phyloP scores from a whole-genome alignment of 2,797 vertebrate species.

The Malacoctenus gilli region DNA sequence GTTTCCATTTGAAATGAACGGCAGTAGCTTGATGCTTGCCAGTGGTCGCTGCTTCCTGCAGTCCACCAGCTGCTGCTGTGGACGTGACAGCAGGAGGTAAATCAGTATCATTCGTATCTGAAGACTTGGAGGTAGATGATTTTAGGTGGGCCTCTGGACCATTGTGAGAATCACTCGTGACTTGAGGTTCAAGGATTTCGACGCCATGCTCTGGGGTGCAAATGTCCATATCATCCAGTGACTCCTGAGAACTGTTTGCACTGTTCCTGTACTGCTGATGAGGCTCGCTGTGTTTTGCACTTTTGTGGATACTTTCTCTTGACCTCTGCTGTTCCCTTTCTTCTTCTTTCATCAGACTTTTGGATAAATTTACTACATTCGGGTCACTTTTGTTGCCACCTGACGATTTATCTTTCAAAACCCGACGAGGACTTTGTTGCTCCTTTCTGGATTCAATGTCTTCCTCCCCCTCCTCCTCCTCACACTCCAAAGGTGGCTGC shows the following conservation, averaged over 20 bases:
- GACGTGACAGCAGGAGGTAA: conserved; percentile 28
- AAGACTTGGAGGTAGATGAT: conserved; percentile 53
- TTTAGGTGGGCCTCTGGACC: conserved; percentile 28
- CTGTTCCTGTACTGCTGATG: conserved; percentile 51
- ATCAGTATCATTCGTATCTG: conserved; percentile 33
- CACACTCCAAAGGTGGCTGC: conserved; percentile 97
- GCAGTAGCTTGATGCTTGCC: conserved; percentile 43
- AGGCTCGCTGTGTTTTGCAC: conserved; percentile 52
- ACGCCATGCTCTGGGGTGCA: conserved; percentile 86
- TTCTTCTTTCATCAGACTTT: conserved; percentile 52
- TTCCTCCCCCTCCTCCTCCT: conserved; percentile 94
- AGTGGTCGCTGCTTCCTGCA: conserved; percentile 61
- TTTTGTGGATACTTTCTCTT: conserved; percentile 45
- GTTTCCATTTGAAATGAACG: conserved; percentile 91
- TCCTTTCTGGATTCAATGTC: conserved; percentile 80
- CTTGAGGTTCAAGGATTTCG: conserved; percentile 62
- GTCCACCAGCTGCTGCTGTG: conserved; percentile 24
- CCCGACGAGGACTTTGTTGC: conserved; percentile 60
- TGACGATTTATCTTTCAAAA: conserved; percentile 10
- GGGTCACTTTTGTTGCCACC: conserved; percentile 30
- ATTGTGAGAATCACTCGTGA: conserved; percentile 37
- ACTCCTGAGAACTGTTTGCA: conserved; percentile 54
- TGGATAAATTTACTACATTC: conserved; percentile 51
- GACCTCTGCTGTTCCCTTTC: conserved; percentile 40
- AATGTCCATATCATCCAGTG: conserved; percentile 89